Base-by-base conservation (phyloP, 2,888 invertebrate species). In the Deilephila elpenor region DNA sequence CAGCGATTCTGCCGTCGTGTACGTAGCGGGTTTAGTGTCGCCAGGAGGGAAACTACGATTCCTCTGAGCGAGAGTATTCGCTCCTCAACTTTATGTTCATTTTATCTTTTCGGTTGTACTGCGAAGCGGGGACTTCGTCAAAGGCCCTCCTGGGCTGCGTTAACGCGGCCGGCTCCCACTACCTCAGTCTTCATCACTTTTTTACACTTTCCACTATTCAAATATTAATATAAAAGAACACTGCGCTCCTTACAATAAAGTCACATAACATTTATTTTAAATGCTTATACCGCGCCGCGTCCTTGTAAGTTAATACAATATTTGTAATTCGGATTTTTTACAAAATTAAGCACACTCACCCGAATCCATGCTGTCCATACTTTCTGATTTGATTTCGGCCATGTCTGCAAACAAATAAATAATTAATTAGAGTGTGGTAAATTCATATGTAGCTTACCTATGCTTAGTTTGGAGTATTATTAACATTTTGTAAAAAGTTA, bases 31-130 rank as follows among this genome's bases (percentile, higher is more conserved):
- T 89, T 92, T 91, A 94, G 89, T 92, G 89, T 84, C 93, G 91
- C 86, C 94, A 85, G 78, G 94, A 94, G 94, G 87, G 87, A 92
- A 85, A 92, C 93, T 93, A 93, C 91, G 92, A 93, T 90, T 93
- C 94, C 93, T 93, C 89, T 82, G 93, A 91, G 94, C 91, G 87
- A 83, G 90, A 89, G 89, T 93, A 93, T 93, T 92, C 91, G 86
- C 90, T 92, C 87, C 92, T 93, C 91, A 93, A 94, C 90, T 93
- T 94, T 94, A 94, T 92, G 93, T 94, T 93, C 93, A 91, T 94
- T 94, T 94, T 94, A 94, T 94, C 93, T 94, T 93, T 94, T 91
- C 90, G 92, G 89, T 90, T 89, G 92, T 93, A 93, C 92, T 93
- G 92, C 92, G 91, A 91, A 84, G 84, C 89, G 87, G 93, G 91